Percentiles rank a stretch among this genome's conserved stretches.
Conservation (phyloP, 2,797 vertebrate species). For the Eulemur coronatus region DNA sequence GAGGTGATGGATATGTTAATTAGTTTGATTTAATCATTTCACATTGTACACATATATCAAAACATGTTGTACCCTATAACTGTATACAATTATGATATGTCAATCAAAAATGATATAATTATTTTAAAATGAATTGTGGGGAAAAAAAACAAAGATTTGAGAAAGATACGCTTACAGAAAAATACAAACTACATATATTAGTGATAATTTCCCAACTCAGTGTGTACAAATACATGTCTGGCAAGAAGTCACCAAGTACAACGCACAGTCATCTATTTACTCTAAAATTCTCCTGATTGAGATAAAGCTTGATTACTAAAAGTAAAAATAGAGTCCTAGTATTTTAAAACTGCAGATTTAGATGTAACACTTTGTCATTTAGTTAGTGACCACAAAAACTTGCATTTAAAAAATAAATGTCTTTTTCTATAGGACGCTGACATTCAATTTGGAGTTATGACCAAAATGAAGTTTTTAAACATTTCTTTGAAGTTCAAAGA, state of each 20-base stretch:
- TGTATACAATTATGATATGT: background rate
- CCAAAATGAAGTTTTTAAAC: background rate
- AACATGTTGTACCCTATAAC: background rate
- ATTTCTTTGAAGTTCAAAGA: background rate
- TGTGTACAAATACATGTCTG: background rate
- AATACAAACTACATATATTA: background rate
- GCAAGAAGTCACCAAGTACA: background rate
- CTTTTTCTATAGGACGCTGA: background rate
- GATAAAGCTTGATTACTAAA: background rate
- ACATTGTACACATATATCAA: background rate
- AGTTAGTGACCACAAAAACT: background rate
- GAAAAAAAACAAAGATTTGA: background rate
- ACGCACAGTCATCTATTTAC: background rate
- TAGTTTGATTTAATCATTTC: background rate
- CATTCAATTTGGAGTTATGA: conserved; percentile 5
- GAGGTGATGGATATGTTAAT: background rate
- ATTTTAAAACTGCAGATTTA: background rate
- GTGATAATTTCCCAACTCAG: background rate
- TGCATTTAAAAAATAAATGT: background rate
- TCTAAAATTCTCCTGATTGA: background rate
- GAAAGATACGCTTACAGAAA: background rate
- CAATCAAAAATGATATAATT: background rate
- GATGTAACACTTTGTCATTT: background rate
- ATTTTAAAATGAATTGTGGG: background rate
- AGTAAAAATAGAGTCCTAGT: background rate